Percentiles rank a stretch among this genome's conserved stretches.
These are phyloP conservation scores for Emmelina monodactyla DNA, from an alignment of 2,888 invertebrate genomes.

Conservation along the genomic window DNA sequence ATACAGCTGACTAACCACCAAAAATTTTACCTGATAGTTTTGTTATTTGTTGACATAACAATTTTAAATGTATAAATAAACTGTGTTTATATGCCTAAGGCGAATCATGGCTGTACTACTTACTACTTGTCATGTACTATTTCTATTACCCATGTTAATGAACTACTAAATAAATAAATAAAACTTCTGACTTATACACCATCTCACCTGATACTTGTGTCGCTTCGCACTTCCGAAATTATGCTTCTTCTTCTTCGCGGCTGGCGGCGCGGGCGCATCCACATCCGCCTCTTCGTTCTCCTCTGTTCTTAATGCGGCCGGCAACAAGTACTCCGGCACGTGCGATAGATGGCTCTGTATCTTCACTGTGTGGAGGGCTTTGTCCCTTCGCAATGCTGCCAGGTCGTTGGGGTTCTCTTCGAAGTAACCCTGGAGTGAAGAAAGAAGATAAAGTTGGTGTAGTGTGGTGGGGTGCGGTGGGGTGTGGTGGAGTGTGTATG, in stretches of 20 bases:
- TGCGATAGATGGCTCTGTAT: conserved; percentile 85
- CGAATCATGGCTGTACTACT: no score
- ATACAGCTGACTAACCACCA: no score
- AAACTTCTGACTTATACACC: no score
- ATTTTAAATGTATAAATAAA: no score
- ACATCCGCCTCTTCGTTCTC: conserved; percentile 51
- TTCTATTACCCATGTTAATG: no score
- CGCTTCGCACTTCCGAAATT: conserved; percentile 45
- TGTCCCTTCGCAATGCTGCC: conserved; percentile 84
- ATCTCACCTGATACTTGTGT: conserved; percentile 47
- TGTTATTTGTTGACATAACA: no score
- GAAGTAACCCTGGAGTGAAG: conserved; percentile 78
- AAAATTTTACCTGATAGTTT: no score
- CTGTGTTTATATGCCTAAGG: no score
- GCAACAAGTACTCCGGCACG: conserved; percentile 92
- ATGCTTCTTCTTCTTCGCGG: conserved; percentile 36
- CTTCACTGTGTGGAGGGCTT: conserved; percentile 84
- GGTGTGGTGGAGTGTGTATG: not conserved
- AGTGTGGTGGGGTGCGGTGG: not conserved
- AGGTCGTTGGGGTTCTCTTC: conserved; percentile 91
- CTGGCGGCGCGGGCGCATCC: conserved; percentile 19
- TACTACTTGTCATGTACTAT: no score
- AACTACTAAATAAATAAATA: no score
- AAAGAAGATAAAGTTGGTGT: no score
- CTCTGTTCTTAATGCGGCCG: conserved; percentile 75